phyloP scores from a whole-genome alignment of 2,113 vertebrate species.

The Campylomormyrus numenius region DNA sequence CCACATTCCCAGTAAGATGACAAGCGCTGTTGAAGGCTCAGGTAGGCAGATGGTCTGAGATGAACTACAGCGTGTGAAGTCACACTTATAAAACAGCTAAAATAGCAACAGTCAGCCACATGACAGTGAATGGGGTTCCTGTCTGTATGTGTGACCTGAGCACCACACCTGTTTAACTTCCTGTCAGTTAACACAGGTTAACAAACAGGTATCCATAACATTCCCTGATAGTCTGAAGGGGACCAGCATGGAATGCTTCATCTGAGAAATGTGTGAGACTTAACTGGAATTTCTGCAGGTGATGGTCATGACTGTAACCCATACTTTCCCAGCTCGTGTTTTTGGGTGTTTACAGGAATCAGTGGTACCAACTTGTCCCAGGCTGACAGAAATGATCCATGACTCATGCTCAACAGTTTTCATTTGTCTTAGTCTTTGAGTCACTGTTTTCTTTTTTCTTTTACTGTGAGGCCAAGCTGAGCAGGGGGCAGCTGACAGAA shows the following conservation, averaged over 20 bases:
- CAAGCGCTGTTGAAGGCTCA: no score
- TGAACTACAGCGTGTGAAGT: neutral
- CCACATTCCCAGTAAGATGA: no score
- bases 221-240: neutral
- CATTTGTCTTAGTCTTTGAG: slow-evolving; percentile 22
- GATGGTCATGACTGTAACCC: slow-evolving; percentile 31
- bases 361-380: neutral
- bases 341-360: slow-evolving; percentile 20
- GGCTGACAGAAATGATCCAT: slow-evolving; percentile 32
- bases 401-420: slow-evolving; percentile 29
- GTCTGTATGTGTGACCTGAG: neutral
- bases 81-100: neutral
- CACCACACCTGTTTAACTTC: neutral
- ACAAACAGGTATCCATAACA: neutral
- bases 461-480: neutral
- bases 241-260: slow-evolving; percentile 19
- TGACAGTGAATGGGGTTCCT: neutral
- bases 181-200: neutral
- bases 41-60: no score
- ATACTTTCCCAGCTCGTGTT: slow-evolving; percentile 38
- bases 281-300: slow-evolving; percentile 36
- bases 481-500: slow-evolving; percentile 16
- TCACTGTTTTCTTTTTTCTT: neutral
- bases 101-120: neutral
- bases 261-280: slow-evolving; percentile 38